Evolutionary conservation across 2,888 invertebrate genomes (phyloP).

Genomic region (Acronicta alni): DNA sequence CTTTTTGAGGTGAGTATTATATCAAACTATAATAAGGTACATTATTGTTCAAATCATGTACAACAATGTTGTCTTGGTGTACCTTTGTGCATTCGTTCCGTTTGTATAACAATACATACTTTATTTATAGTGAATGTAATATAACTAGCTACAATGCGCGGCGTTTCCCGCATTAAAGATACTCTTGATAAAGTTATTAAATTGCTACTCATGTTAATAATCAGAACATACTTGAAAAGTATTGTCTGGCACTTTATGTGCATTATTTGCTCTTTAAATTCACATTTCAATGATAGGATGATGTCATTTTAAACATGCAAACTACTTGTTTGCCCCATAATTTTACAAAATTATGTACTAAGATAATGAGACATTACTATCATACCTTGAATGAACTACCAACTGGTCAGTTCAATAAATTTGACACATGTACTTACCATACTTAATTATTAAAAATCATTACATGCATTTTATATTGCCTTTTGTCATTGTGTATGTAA

Average conservation of each 20-base stretch:
- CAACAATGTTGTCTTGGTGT: conserved; percentile 14
- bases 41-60: conserved; percentile 3
- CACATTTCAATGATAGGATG: conserved; percentile 43
- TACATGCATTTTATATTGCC: too few species aligned
- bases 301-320: conserved; percentile 47
- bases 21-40: conserved; percentile 17
- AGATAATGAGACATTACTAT: conserved; percentile 19
- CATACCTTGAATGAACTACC: conserved; percentile 29
- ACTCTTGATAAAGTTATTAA: conserved; percentile 6
- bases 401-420: conserved; percentile 12
- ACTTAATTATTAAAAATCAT: too few species aligned
- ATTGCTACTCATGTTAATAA: conserved; percentile 2
- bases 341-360: conserved; percentile 29
- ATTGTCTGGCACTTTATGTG: conserved; percentile 20
- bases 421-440: too few species aligned
- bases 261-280: conserved; percentile 43
- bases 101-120: conserved; percentile 48
- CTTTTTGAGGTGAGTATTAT: conserved; percentile 77
- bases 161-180: conserved; percentile 21
- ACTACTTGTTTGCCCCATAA: conserved; percentile 31
- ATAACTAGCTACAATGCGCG: conserved; percentile 25
- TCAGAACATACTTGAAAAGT: conserved; percentile 11
- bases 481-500: too few species aligned
- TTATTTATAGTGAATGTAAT: conserved; percentile 38
- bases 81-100: conserved; percentile 58